Percentiles rank a stretch among this genome's conserved stretches.
Evolutionary conservation across 2,113 vertebrate species (phyloP).

Genomic region (Gobius niger): DNA sequence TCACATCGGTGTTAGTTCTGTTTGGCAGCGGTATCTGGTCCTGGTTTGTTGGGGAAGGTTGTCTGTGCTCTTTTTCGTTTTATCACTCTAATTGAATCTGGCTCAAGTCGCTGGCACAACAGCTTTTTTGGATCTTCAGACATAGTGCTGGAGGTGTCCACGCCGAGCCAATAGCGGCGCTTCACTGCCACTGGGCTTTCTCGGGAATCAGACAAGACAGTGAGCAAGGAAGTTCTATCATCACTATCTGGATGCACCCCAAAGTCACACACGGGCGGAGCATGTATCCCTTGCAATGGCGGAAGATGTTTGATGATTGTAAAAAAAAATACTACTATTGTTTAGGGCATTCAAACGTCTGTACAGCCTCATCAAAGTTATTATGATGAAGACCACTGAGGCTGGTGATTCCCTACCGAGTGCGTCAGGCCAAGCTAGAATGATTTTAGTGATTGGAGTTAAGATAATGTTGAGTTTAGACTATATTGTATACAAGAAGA

Average conservation of each 20-base stretch:
- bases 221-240: constrained; percentile 48
- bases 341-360: too few relatives aligned
- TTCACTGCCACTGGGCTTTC: constrained; percentile 55
- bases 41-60: constrained; percentile 35
- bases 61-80: constrained; percentile 66
- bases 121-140: constrained; percentile 54
- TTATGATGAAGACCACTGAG: too few relatives aligned
- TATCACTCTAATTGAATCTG: constrained; percentile 63
- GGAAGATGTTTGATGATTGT: not conserved
- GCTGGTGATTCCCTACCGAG: too few relatives aligned
- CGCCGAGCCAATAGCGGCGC: constrained; percentile 56
- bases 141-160: constrained; percentile 67
- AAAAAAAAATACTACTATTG: too few relatives aligned
- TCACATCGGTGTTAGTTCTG: constrained; percentile 29
- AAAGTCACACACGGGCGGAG: constrained; percentile 30
- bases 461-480: too few relatives aligned
- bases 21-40: constrained; percentile 33
- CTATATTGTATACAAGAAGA: too few relatives aligned
- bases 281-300: not conserved
- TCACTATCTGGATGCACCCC: constrained; percentile 63
- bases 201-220: constrained; percentile 53
- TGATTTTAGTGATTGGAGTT: too few relatives aligned
- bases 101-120: constrained; percentile 50
- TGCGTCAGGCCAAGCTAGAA: too few relatives aligned
- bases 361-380: too few relatives aligned